A percentile compares a stretch with the other conserved stretches of the same genome.
Evolutionary conservation across 92 coral and sea anemone species (phyloP).

Genomic region (Paramuricea clavata): DNA sequence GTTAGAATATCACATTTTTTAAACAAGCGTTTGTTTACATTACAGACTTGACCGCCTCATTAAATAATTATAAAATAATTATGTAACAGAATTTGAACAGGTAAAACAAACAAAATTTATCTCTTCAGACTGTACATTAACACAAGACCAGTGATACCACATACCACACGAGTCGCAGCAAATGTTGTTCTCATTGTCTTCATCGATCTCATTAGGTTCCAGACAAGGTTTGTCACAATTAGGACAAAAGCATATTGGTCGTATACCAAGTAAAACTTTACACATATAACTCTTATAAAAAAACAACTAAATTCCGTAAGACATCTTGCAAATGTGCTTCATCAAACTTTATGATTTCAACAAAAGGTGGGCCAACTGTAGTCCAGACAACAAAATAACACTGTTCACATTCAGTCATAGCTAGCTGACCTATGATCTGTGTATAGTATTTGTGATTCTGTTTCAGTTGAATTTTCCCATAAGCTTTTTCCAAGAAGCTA

Average conservation of each 20-base stretch:
- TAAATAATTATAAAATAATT: neutral
- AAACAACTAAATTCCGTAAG: slow-evolving; percentile 28
- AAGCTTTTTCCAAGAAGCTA: neutral
- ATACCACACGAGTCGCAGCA: slow-evolving; percentile 36
- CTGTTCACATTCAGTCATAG: neutral
- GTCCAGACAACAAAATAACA: slow-evolving; percentile 57
- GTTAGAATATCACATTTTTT: too few species aligned
- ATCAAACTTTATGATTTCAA: slow-evolving; percentile 40
- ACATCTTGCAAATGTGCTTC: neutral
- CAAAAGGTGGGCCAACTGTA: neutral
- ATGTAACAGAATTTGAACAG: neutral
- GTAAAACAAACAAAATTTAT: slow-evolving; percentile 1
- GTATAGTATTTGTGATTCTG: slow-evolving; percentile 47
- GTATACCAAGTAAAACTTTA: slow-evolving; percentile 46
- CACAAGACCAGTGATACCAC: slow-evolving; percentile 57
- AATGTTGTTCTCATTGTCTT: slow-evolving; percentile 5
- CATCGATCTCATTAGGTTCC: slow-evolving; percentile 30
- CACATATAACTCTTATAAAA: slow-evolving; percentile 34
- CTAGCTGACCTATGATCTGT: slow-evolving; percentile 49
- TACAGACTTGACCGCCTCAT: too few species aligned
- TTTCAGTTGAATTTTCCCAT: slow-evolving; percentile 9
- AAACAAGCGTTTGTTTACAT: too few species aligned
- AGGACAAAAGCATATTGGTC: slow-evolving; percentile 10
- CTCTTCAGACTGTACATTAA: neutral
- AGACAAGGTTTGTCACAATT: slow-evolving; percentile 36